Percentiles rank a stretch among this genome's conserved stretches.
Conservation (phyloP, 2,888 invertebrate species). For the Drosophila merina region DNA sequence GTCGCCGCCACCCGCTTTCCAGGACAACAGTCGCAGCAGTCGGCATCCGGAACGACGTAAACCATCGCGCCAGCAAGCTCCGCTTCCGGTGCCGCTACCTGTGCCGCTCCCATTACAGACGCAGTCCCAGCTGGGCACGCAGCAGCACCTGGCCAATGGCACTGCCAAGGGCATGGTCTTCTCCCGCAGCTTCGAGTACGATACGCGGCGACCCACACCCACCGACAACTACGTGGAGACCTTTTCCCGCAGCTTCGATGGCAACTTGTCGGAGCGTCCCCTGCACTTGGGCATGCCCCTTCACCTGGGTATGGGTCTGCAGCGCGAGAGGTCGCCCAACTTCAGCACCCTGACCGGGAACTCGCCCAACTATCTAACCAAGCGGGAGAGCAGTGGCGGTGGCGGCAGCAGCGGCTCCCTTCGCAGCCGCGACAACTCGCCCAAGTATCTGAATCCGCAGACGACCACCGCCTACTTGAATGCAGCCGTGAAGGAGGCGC, state of each 20-base stretch:
- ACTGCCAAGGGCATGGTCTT: constrained; percentile 83
- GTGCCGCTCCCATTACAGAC: constrained; percentile 43
- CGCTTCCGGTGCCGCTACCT: constrained; percentile 39
- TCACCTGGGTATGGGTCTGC: constrained; percentile 49
- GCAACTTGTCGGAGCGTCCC: constrained; percentile 81
- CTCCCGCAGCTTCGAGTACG: constrained; percentile 84
- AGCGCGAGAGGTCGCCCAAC: constrained; percentile 81
- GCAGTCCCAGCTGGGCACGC: constrained; percentile 58
- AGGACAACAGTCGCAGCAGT: constrained; percentile 84
- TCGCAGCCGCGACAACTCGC: constrained; percentile 82
- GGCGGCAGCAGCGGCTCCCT: constrained; percentile 70
- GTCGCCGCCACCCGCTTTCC: constrained; percentile 89
- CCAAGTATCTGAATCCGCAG: constrained; percentile 81
- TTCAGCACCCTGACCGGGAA: constrained; percentile 83
- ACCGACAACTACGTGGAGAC: constrained; percentile 82
- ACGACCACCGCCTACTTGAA: constrained; percentile 81
- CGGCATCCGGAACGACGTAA: constrained; percentile 72
- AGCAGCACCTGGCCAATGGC: constrained; percentile 53
- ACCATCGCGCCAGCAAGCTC: constrained; percentile 54
- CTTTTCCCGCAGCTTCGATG: constrained; percentile 84
- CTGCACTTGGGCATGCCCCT: constrained; percentile 46
- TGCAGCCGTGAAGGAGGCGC: constrained; percentile 81
- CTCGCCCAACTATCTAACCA: constrained; percentile 83
- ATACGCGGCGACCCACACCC: constrained; percentile 80
- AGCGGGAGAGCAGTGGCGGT: constrained; percentile 74